phyloP scores from a whole-genome alignment of 1,140 invertebrate species.

The Zaprionus davidi region DNA sequence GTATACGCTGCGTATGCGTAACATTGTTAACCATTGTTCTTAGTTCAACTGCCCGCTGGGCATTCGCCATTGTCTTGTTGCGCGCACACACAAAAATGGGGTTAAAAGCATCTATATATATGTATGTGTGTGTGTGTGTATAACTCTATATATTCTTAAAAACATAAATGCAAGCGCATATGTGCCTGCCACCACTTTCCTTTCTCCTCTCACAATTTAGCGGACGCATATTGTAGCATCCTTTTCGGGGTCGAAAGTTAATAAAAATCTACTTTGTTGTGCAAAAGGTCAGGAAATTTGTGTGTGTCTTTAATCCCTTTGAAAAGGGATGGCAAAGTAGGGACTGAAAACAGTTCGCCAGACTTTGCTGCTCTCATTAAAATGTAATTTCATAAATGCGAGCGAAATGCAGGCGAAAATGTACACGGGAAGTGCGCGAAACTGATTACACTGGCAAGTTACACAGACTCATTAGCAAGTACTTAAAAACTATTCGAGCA shows the following conservation, averaged over 20 bases:
- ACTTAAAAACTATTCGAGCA: slow-evolving; percentile 78
- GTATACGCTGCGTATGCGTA: slow-evolving; percentile 61
- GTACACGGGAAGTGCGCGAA: background rate
- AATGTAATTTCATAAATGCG: slow-evolving; percentile 4
- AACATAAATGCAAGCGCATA: slow-evolving; percentile 13
- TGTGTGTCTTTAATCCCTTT: background rate
- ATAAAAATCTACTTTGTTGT: slow-evolving; percentile 6
- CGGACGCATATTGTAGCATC: background rate
- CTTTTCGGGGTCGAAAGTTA: slow-evolving; percentile 1
- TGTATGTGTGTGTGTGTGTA: background rate
- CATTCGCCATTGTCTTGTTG: slow-evolving; percentile 30
- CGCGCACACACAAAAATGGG: slow-evolving; percentile 18
- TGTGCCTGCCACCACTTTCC: background rate
- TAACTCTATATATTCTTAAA: slow-evolving; percentile 18
- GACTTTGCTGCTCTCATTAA: background rate
- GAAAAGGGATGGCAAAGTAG: background rate
- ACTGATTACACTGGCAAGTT: slow-evolving; percentile 40
- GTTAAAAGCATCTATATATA: slow-evolving; percentile 23
- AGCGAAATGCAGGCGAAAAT: background rate
- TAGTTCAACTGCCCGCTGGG: slow-evolving; percentile 34
- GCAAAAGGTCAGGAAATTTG: background rate
- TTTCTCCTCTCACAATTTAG: background rate
- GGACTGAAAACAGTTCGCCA: background rate
- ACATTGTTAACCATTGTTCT: slow-evolving; percentile 69
- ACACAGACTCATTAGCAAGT: slow-evolving; percentile 73